Percentiles rank a stretch among this genome's conserved stretches.
These are phyloP conservation scores for Lasioglossum lativentre DNA, from an alignment of 2,888 invertebrate genomes.

Conservation along the genomic window DNA sequence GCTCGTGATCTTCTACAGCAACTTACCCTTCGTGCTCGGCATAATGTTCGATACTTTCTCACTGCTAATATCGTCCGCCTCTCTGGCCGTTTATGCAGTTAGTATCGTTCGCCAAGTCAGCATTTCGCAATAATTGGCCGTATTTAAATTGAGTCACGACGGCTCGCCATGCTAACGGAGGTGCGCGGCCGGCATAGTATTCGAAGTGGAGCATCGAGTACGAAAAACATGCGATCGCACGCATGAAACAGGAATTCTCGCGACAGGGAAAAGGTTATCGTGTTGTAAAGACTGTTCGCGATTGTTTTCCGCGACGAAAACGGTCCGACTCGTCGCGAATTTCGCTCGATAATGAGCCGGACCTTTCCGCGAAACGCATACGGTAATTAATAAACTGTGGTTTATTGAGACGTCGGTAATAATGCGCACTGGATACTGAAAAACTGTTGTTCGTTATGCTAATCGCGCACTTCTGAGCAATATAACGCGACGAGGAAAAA, in stretches of 20 bases:
- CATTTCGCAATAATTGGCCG: slow-evolving; percentile 70
- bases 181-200: slow-evolving; percentile 31
- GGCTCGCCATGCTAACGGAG: slow-evolving; percentile 42
- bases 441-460: background rate
- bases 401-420: background rate
- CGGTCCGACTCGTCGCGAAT: background rate
- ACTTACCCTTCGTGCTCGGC: slow-evolving; percentile 74
- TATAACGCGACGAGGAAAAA: background rate
- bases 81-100: slow-evolving; percentile 56
- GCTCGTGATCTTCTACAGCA: slow-evolving; percentile 7
- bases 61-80: slow-evolving; percentile 49
- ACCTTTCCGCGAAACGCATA: background rate
- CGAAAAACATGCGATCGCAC: slow-evolving; percentile 16
- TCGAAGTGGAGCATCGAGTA: slow-evolving; percentile 39
- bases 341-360: background rate
- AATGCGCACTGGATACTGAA: background rate
- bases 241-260: slow-evolving; percentile 14
- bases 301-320: slow-evolving; percentile 34
- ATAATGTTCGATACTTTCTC: slow-evolving; percentile 62
- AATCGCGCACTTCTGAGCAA: background rate
- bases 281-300: background rate
- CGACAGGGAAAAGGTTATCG: slow-evolving; percentile 35
- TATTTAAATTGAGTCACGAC: slow-evolving; percentile 62
- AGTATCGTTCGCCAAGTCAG: slow-evolving; percentile 69
- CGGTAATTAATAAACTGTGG: background rate